Evolutionary conservation across 2,888 invertebrate genomes (phyloP).

Genomic region (Chironomus tentans): DNA sequence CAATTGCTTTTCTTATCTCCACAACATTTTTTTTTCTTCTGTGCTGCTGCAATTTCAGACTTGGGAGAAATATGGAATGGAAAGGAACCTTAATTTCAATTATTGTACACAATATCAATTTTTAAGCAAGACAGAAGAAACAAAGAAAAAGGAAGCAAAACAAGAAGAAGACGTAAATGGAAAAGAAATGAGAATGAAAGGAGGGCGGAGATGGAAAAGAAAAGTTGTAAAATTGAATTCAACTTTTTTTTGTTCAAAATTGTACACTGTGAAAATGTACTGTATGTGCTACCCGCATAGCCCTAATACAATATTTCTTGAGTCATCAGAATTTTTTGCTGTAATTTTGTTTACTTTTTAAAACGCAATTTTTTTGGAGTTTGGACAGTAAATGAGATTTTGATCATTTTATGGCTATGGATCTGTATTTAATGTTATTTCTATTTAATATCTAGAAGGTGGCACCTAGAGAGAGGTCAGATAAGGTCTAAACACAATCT

Average conservation of each 20-base stretch:
- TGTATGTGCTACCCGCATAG: not conserved
- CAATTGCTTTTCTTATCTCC: not conserved
- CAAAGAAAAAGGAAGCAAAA: too few species aligned
- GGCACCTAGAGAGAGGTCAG: too few species aligned
- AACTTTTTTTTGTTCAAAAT: not conserved
- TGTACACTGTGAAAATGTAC: not conserved
- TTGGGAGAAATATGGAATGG: not conserved
- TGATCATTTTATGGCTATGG: too few species aligned
- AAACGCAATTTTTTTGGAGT: too few species aligned
- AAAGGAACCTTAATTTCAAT: not conserved
- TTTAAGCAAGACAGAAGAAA: not conserved
- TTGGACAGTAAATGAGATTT: too few species aligned
- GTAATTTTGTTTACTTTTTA: too few species aligned
- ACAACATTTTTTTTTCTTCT: not conserved
- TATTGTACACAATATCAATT: not conserved
- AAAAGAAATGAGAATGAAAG: not conserved
- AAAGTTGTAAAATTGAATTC: not conserved
- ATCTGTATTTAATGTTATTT: too few species aligned
- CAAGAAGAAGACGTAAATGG: not conserved
- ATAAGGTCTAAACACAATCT: too few species aligned
- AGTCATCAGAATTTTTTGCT: not conserved
- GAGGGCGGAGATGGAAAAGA: not conserved
- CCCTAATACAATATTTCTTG: not conserved
- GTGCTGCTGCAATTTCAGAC: not conserved
- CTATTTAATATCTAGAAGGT: too few species aligned